A percentile compares a stretch with the other conserved stretches of the same genome.
Conservation (phyloP, 1,140 invertebrate genomes). For the Bombus ignitus region DNA sequence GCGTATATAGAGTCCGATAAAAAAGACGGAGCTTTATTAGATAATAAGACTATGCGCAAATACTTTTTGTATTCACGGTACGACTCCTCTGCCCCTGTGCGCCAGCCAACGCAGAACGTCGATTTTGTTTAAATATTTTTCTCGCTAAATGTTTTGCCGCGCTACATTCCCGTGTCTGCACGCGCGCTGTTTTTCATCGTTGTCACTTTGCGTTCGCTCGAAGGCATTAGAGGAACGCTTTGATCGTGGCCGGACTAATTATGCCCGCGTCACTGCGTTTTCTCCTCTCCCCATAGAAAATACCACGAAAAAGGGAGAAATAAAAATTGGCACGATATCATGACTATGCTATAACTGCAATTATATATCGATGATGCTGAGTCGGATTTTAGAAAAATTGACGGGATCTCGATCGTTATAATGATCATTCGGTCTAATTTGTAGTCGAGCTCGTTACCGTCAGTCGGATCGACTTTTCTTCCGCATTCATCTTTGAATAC, state of each 20-base stretch:
- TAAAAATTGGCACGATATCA: not conserved
- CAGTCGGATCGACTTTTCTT: not conserved
- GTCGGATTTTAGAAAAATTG: not conserved
- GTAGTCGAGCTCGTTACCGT: not conserved
- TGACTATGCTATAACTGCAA: not conserved
- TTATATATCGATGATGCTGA: not conserved
- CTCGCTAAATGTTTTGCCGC: not conserved
- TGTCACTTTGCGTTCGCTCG: not conserved
- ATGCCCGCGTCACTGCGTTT: not conserved
- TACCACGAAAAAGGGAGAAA: not conserved
- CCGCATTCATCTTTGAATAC: not conserved
- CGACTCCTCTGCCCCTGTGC: too few species aligned
- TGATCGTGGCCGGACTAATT: slow-evolving; percentile 7
- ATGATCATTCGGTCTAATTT: not conserved
- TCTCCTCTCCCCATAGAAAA: too few species aligned
- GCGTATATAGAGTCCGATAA: too few species aligned
- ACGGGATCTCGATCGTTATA: too few species aligned
- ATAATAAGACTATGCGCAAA: not conserved
- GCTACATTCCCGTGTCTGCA: not conserved
- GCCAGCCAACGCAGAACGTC: not conserved
- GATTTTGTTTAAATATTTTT: slow-evolving; percentile 31
- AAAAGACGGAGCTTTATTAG: too few species aligned
- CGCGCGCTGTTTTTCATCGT: not conserved
- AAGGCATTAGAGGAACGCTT: not conserved
- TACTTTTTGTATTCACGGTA: not conserved